These are phyloP conservation scores for Magallana gigas DNA, from an alignment of 1,140 invertebrate genomes.

Conservation along the genomic window DNA sequence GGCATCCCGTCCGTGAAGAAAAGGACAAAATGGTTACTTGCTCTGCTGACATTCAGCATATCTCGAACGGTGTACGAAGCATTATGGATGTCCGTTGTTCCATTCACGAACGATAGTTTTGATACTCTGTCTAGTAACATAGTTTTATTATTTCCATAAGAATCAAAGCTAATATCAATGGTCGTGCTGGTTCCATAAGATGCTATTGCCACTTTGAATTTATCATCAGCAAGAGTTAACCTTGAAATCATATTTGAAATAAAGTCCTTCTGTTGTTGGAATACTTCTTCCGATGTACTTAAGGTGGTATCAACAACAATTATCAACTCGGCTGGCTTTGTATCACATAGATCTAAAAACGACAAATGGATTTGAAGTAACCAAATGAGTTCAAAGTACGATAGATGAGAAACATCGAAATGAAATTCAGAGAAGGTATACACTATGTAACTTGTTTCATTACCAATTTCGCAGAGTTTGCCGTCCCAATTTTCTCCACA, in stretches of 20 bases:
- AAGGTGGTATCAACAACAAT: constrained; percentile 21
- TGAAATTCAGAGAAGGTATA: too few species aligned
- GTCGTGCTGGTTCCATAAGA: neutral
- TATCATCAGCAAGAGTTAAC: constrained; percentile 8
- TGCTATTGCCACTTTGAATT: constrained; percentile 23
- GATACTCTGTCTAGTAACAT: neutral
- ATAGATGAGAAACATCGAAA: too few species aligned
- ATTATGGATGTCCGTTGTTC: constrained; percentile 19
- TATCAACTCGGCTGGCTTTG: neutral
- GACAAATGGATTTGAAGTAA: neutral
- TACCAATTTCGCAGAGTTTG: constrained; percentile 85
- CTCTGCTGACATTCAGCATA: neutral
- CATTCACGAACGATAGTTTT: constrained; percentile 19
- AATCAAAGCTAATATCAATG: constrained; percentile 17
- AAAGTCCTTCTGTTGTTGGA: constrained; percentile 28
- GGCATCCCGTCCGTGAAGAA: constrained; percentile 40
- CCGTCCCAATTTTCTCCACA: constrained; percentile 60
- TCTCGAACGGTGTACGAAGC: neutral
- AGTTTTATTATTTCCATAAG: constrained; percentile 24
- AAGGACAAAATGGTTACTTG: constrained; percentile 7
- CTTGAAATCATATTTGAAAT: constrained; percentile 9
- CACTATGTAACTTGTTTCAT: too few species aligned
- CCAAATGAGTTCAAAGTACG: too few species aligned
- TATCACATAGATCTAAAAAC: constrained; percentile 28
- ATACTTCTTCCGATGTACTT: neutral